phyloP scores from a whole-genome alignment of 1,140 invertebrate genomes.

The Drosophila varians region DNA sequence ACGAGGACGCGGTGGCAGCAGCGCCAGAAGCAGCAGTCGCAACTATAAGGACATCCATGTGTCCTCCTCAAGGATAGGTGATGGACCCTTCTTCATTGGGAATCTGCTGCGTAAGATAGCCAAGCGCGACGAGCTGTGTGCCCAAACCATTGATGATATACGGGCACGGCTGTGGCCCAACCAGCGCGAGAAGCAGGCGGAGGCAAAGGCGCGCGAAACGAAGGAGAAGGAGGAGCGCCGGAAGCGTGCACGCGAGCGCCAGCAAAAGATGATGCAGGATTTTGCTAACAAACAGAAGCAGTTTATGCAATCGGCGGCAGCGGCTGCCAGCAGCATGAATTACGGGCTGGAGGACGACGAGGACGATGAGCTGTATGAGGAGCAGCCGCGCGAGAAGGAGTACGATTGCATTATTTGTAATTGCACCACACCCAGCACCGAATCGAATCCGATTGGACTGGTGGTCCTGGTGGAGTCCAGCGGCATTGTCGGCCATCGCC shows the following conservation, averaged over 20 bases:
- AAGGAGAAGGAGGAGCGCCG: conserved; percentile 92
- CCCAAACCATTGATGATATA: conserved; percentile 87
- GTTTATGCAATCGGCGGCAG: conserved; percentile 93
- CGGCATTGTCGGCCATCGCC: conserved; percentile 82
- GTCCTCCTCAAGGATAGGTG: conserved; percentile 88
- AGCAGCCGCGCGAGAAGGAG: conserved; percentile 88
- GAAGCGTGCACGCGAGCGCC: conserved; percentile 92
- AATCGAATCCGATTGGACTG: conserved; percentile 94
- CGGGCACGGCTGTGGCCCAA: conserved; percentile 90
- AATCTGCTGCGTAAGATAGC: conserved; percentile 90
- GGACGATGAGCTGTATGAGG: conserved; percentile 87
- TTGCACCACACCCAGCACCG: conserved; percentile 92
- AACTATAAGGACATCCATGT: conserved; percentile 68
- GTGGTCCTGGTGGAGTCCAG: conserved; percentile 90
- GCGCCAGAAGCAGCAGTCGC: background rate
- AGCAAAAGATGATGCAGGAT: conserved; percentile 95
- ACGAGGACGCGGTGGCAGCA: conserved; percentile 2
- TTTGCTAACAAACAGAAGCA: conserved; percentile 96
- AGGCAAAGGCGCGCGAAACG: conserved; percentile 88
- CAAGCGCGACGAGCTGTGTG: conserved; percentile 88
- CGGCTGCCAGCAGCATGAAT: conserved; percentile 87
- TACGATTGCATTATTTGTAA: conserved; percentile 99
- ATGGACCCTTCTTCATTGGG: conserved; percentile 94
- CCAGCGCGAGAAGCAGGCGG: conserved; percentile 90
- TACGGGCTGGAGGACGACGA: conserved; percentile 84